Evolutionary conservation across 2,113 vertebrate genomes (phyloP).

Genomic region (Globicephala melas): DNA sequence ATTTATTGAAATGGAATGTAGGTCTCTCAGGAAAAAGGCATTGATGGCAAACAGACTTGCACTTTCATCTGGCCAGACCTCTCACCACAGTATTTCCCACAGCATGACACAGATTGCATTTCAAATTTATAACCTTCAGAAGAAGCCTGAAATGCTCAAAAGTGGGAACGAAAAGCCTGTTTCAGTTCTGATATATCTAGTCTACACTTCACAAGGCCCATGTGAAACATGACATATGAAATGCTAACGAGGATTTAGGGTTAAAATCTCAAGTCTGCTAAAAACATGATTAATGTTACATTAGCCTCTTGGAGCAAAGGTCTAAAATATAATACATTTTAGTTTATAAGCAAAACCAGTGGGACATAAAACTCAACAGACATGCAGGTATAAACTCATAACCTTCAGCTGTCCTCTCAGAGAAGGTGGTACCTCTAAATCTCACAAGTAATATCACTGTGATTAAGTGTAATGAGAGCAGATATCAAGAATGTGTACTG

Average conservation of each 20-base stretch:
- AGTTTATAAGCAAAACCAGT: background rate
- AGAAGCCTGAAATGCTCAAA: background rate
- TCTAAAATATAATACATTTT: background rate
- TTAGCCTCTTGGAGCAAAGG: background rate
- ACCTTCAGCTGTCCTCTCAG: background rate
- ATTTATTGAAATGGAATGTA: background rate
- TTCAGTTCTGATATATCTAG: background rate
- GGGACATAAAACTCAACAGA: background rate
- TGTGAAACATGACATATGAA: background rate
- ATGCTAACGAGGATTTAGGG: background rate
- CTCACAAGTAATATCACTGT: background rate
- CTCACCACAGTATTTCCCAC: background rate
- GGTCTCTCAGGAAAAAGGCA: background rate
- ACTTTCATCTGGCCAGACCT: background rate
- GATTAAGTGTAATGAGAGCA: slow-evolving; percentile 37
- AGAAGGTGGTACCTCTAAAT: background rate
- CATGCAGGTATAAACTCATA: background rate
- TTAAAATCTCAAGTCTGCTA: background rate
- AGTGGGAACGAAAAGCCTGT: background rate
- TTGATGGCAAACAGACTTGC: background rate
- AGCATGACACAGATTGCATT: background rate
- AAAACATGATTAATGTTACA: background rate
- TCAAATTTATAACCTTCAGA: background rate
- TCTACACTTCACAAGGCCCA: background rate
- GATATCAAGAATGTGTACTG: background rate